Evolutionary conservation across 2,113 vertebrate genomes (phyloP), one percentile per base, ranked within the genome.

Genomic region (Thamnaconus septentrionalis): DNA sequence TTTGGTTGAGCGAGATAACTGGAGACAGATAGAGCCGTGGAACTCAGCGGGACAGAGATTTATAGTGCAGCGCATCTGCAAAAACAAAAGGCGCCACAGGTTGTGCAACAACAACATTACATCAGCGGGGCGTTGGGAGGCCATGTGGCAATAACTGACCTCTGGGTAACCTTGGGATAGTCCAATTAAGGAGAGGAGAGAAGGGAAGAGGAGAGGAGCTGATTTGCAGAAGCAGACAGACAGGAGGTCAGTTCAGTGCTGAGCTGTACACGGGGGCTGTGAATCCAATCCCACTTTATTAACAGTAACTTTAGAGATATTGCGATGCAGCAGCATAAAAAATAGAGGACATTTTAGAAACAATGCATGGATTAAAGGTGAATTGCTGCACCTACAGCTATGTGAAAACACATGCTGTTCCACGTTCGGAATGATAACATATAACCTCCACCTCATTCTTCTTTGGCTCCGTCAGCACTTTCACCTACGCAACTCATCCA

Each of bases 51-150:
- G 47, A 7, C 18, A 31, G 56, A 56, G 46, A 12, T n/a, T n/a
- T 31, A 31, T 31, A 31, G 18, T 31, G 18, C 18, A 31, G 18
- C 18, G 18, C 18, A 31, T 31, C 18, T 31, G 18, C 18, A 31
- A 41, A 60, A 43, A n/a, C 4, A 52, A 51, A 43, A 71, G 12
- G 8, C 7, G 48, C 53, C 53, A 40, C 18, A 8, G 39, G 8
- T 40, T 53, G 18, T 71, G 46, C 65, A 48, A 71, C 59, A 53
- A 12, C 11, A 39, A 67, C 65, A 78, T 81, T 55, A 71, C 70
- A 75, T 80, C 73, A 83, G 41, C 3, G 1, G 51, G 52, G 63
- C 53, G 67, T 41, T 69, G 53, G 58, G 56, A 55, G 53, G 78
- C 69, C 71, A 75, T 69, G 58, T 71, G 71, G 74, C 42, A 39